Evolutionary conservation across 2,797 vertebrate species (phyloP).

Genomic region (Acipenser oxyrinchus): DNA sequence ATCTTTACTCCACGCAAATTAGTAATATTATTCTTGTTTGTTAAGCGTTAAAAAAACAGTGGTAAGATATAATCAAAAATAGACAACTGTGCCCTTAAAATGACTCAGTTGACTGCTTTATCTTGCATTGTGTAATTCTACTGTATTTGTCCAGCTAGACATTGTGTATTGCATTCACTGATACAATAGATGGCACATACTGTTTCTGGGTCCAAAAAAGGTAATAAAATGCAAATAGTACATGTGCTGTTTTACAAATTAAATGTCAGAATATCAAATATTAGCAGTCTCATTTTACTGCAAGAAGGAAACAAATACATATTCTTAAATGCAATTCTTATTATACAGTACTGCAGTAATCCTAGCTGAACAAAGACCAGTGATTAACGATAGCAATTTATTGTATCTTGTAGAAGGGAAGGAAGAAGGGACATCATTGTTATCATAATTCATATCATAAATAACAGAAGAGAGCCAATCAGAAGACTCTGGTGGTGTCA

Average conservation of each 20-base stretch:
- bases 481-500: slow-evolving; percentile 77
- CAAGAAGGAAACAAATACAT: slow-evolving; percentile 67
- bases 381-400: slow-evolving; percentile 99
- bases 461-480: slow-evolving; percentile 89
- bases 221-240: slow-evolving; percentile 66
- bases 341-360: slow-evolving; percentile 70
- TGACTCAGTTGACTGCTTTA: too few relatives aligned
- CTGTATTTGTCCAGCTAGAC: too few relatives aligned
- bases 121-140: too few relatives aligned
- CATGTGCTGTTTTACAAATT: slow-evolving; percentile 60
- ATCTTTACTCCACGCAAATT: too few relatives aligned
- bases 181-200: slow-evolving; percentile 51
- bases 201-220: slow-evolving; percentile 37
- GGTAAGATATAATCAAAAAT: too few relatives aligned
- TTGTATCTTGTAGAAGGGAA: slow-evolving; percentile 74
- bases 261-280: slow-evolving; percentile 71
- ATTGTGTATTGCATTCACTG: slow-evolving; percentile 30
- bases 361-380: slow-evolving; percentile 76
- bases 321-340: slow-evolving; percentile 77
- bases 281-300: slow-evolving; percentile 65
- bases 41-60: too few relatives aligned
- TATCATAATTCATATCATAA: slow-evolving; percentile 99
- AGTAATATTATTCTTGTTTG: too few relatives aligned
- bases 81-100: too few relatives aligned
- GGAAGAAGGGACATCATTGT: slow-evolving; percentile 91